Evolutionary conservation across 2,888 invertebrate genomes (phyloP).

Genomic region (Oscheius sp.): DNA sequence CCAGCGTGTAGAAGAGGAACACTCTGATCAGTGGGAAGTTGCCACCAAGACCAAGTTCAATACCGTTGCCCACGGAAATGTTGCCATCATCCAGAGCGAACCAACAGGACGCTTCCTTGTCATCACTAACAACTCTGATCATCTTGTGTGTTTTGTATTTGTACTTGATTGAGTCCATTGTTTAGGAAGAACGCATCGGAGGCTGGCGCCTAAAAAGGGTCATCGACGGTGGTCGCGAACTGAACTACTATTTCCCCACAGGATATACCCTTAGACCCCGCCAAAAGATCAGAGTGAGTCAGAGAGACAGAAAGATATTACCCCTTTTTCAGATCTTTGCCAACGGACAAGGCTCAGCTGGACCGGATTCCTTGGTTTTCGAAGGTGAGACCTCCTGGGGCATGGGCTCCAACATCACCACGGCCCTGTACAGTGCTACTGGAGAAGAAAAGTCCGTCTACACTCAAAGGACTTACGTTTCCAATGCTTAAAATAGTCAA

Average conservation of each 20-base stretch:
- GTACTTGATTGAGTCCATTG: background rate
- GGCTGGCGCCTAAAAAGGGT: constrained; percentile 27
- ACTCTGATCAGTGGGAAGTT: constrained; percentile 37
- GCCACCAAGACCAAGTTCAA: constrained; percentile 45
- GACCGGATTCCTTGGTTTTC: constrained; percentile 64
- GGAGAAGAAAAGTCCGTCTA: constrained; percentile 34
- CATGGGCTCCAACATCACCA: constrained; percentile 67
- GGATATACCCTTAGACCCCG: constrained; percentile 19
- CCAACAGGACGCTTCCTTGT: constrained; percentile 76
- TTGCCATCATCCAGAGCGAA: constrained; percentile 75
- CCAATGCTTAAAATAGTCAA: constrained; percentile 9
- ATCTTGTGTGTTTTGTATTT: constrained; percentile 32
- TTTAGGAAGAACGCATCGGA: constrained; percentile 25
- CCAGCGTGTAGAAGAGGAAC: constrained; percentile 38
- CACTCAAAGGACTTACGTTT: constrained; percentile 31
- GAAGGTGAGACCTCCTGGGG: constrained; percentile 74
- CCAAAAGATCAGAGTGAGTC: constrained; percentile 12
- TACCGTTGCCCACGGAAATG: constrained; percentile 64
- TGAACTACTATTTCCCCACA: constrained; percentile 25
- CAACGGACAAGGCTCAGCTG: constrained; percentile 63
- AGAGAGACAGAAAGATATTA: background rate
- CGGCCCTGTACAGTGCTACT: constrained; percentile 22
- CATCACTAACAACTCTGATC: constrained; percentile 76
- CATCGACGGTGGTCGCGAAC: constrained; percentile 12
- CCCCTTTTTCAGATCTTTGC: constrained; percentile 73